Evolutionary conservation across 2,797 vertebrate species (phyloP).

Genomic region (Sebastes trivittatus): DNA sequence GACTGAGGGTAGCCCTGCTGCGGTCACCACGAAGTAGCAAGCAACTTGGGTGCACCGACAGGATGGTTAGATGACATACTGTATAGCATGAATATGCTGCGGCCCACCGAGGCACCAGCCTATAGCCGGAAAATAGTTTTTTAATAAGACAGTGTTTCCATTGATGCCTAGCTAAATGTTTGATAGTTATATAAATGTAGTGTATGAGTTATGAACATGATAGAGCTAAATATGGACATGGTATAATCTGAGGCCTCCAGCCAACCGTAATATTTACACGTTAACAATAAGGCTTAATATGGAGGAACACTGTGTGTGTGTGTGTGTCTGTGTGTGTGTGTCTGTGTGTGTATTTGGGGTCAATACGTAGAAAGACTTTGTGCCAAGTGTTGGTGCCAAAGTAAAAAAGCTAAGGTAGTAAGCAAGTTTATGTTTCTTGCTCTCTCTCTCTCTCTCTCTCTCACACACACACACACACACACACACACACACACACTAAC

Average conservation of each 20-base stretch:
- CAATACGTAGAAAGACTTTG: neutral
- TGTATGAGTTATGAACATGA: constrained; percentile 42
- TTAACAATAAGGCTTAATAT: constrained; percentile 46
- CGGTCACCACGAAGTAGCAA: no score
- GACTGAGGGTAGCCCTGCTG: no score
- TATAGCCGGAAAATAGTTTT: neutral
- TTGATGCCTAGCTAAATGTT: constrained; percentile 27
- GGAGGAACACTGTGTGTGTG: neutral
- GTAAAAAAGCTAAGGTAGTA: constrained; percentile 9
- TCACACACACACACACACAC: neutral
- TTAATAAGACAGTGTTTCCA: constrained; percentile 22
- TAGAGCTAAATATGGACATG: constrained; percentile 59
- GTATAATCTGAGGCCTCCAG: constrained; percentile 30
- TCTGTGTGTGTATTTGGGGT: neutral
- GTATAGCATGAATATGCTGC: no score
- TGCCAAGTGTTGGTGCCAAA: constrained; percentile 25
- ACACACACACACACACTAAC: neutral
- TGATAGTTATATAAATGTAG: constrained; percentile 41
- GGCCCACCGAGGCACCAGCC: no score
- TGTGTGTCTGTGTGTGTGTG: neutral
- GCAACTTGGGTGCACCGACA: no score
- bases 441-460: neutral
- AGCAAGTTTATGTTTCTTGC: neutral
- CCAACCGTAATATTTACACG: constrained; percentile 59
- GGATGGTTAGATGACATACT: no score